phyloP scores from a whole-genome alignment of 2,888 invertebrate genomes.

The Calameuta idolon region DNA sequence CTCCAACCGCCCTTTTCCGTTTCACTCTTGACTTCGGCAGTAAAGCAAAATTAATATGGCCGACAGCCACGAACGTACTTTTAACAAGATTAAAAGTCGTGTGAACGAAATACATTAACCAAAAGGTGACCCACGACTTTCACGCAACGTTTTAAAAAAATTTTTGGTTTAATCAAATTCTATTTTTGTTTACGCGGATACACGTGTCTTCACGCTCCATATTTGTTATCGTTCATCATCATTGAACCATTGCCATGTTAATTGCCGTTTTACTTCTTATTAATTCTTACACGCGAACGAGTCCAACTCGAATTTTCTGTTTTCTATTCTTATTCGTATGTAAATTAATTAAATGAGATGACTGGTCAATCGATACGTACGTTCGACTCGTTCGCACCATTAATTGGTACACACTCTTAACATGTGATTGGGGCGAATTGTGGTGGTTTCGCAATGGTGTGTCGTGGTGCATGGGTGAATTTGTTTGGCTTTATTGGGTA shows the following conservation, averaged over 20 bases:
- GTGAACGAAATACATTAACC: background rate
- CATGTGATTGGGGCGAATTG: constrained; percentile 33
- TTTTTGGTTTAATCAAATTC: background rate
- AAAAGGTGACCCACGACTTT: background rate
- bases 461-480: constrained; percentile 40
- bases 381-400: constrained; percentile 28
- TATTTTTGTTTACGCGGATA: background rate
- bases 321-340: background rate
- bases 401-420: constrained; percentile 28
- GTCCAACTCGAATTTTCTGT: background rate
- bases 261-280: background rate
- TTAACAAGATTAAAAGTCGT: background rate
- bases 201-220: background rate
- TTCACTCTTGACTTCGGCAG: background rate
- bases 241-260: background rate
- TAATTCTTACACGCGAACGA: background rate
- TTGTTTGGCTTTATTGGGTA: constrained; percentile 49
- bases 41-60: background rate
- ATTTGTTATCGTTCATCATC: background rate
- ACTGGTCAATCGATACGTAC: background rate
- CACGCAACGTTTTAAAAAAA: background rate
- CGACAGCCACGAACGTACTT: background rate
- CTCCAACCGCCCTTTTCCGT: background rate
- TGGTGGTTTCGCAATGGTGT: constrained; percentile 32
- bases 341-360: background rate